phyloP scores from a whole-genome alignment of 1,140 invertebrate species.

The Bombyx mandarina region DNA sequence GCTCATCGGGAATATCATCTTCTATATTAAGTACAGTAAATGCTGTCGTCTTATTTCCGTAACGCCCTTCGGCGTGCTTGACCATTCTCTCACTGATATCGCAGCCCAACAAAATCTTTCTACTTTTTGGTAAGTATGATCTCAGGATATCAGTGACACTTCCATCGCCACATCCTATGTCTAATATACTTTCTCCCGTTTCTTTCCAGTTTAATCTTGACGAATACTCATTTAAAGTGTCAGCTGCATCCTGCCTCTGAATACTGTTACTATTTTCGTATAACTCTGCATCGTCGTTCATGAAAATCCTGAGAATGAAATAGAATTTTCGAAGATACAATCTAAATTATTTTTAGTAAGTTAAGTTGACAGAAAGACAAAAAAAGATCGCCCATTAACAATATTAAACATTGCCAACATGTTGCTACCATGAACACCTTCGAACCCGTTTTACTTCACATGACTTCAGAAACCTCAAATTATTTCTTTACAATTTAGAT shows the following conservation, averaged over 20 bases:
- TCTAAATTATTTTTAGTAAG: no score
- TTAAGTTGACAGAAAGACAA: no score
- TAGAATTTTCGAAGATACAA: no score
- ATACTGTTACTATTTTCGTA: constrained; percentile 76
- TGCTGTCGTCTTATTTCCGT: constrained; percentile 60
- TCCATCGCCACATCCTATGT: constrained; percentile 86
- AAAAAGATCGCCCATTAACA: no score
- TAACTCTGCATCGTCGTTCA: constrained; percentile 49
- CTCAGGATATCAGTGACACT: constrained; percentile 79
- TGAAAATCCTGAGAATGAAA: background rate
- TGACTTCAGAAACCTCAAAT: no score
- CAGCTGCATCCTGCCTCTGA: constrained; percentile 77
- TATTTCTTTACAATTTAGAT: no score
- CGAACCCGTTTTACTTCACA: no score
- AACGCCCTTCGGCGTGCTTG: constrained; percentile 73
- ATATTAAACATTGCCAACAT: no score
- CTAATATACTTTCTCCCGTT: constrained; percentile 73
- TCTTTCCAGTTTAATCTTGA: constrained; percentile 72
- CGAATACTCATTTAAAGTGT: constrained; percentile 77
- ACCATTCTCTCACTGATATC: constrained; percentile 83
- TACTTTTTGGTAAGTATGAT: constrained; percentile 71
- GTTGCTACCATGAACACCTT: no score
- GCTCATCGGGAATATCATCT: constrained; percentile 59
- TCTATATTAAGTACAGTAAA: constrained; percentile 80
- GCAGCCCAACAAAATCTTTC: constrained; percentile 71